phyloP scores from a whole-genome alignment of 2,797 vertebrate species.

The Lemur catta region DNA sequence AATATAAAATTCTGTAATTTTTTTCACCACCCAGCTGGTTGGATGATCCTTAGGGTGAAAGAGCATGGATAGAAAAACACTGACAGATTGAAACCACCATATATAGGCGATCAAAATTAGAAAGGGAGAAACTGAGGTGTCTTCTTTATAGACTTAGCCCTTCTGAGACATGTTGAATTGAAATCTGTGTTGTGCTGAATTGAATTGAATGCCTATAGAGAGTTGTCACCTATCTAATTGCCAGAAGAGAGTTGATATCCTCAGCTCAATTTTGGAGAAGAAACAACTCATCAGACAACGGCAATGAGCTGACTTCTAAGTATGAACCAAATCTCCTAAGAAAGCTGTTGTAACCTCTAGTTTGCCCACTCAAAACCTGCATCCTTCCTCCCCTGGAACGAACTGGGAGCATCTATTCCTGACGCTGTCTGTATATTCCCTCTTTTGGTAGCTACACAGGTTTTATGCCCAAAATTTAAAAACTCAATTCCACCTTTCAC shows the following conservation, averaged over 20 bases:
- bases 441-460: not conserved
- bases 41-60: not conserved
- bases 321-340: not conserved
- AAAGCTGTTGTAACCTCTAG: not conserved
- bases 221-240: not conserved
- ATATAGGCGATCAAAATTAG: not conserved
- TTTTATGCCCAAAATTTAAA: not conserved
- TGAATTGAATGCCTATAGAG: not conserved
- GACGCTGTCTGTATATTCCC: not conserved
- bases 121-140: not conserved
- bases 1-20: not conserved
- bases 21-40: not conserved
- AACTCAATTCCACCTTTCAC: slow-evolving; percentile 1
- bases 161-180: not conserved
- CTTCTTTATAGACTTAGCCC: not conserved
- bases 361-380: not conserved
- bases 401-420: not conserved
- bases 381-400: not conserved
- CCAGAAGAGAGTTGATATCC: not conserved
- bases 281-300: not conserved
- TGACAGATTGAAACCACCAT: not conserved
- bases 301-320: not conserved
- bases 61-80: not conserved
- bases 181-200: not conserved
- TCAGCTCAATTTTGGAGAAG: not conserved